Conservation (phyloP, 1,140 invertebrate species). For the Halesus radiatus region DNA sequence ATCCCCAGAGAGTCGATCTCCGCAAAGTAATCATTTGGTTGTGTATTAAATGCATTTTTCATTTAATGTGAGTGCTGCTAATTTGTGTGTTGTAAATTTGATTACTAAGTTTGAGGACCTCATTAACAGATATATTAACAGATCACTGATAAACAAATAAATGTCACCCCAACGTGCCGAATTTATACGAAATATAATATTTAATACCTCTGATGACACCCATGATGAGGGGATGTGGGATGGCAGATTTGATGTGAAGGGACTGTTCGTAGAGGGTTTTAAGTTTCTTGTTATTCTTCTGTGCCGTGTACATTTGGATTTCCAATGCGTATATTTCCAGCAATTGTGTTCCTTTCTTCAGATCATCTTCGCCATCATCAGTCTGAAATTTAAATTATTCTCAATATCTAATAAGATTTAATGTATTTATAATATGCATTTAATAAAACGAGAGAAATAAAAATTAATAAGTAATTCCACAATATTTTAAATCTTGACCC, state of each 20-base stretch:
- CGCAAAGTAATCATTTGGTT: no score
- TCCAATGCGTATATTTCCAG: conserved; percentile 99
- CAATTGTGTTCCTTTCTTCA: conserved; percentile 98
- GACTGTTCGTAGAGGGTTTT: conserved; percentile 99
- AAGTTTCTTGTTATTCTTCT: conserved; percentile 99
- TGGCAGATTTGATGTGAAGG: conserved; percentile 98
- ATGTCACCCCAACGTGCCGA: no score
- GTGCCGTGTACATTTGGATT: conserved; percentile 99
- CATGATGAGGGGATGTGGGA: conserved; percentile 99
- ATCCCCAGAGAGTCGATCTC: no score
- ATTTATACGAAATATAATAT: no score
- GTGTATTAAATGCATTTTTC: no score
- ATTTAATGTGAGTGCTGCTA: no score
- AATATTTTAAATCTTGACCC: conserved; percentile 1
- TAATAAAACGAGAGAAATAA: neutral
- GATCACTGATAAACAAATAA: no score
- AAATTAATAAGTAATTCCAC: neutral
- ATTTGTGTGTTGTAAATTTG: no score
- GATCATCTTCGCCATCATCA: conserved; percentile 98
- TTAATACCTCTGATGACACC: conserved; percentile 93
- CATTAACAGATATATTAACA: no score
- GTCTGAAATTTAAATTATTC: conserved; percentile 74
- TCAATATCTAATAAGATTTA: conserved; percentile 18
- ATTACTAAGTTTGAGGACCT: no score
- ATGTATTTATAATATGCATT: neutral